These are phyloP conservation scores for Maniola jurtina DNA, from an alignment of 1,140 invertebrate genomes.

Conservation along the genomic window DNA sequence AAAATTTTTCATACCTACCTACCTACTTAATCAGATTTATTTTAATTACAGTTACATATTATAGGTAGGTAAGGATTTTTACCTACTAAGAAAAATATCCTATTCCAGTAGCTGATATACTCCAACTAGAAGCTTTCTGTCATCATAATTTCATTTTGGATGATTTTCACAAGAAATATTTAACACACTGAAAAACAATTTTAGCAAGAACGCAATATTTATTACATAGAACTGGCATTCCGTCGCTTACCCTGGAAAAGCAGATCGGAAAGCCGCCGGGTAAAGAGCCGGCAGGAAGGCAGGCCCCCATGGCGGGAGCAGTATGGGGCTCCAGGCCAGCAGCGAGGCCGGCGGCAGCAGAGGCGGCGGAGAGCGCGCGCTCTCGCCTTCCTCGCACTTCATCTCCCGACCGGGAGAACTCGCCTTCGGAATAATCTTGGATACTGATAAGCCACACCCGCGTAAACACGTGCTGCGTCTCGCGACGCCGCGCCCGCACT, in stretches of 20 bases:
- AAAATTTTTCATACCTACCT: too few species aligned
- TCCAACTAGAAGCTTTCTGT: too few species aligned
- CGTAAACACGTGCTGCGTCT: conserved; percentile 67
- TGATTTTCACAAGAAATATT: too few species aligned
- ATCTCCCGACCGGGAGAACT: conserved; percentile 73
- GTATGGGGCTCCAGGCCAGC: conserved; percentile 79
- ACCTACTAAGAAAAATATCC: too few species aligned
- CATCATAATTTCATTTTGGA: too few species aligned
- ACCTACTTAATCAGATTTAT: too few species aligned
- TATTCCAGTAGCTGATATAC: too few species aligned
- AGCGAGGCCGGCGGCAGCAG: conserved; percentile 75
- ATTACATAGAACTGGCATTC: neutral
- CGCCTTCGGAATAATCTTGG: conserved; percentile 73
- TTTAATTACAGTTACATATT: too few species aligned
- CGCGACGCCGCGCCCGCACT: conserved; percentile 70
- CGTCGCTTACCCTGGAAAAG: conserved; percentile 79
- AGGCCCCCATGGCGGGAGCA: conserved; percentile 80
- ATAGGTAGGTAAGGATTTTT: too few species aligned
- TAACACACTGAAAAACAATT: too few species aligned
- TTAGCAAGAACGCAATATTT: too few species aligned
- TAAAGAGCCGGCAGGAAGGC: conserved; percentile 79
- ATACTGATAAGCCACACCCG: conserved; percentile 46
- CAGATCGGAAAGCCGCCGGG: conserved; percentile 79
- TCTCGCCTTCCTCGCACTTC: conserved; percentile 73
- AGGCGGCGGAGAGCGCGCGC: conserved; percentile 71